These are phyloP conservation scores for Trichonephila clavipes DNA, from an alignment of 1,140 invertebrate genomes.

Conservation along the genomic window DNA sequence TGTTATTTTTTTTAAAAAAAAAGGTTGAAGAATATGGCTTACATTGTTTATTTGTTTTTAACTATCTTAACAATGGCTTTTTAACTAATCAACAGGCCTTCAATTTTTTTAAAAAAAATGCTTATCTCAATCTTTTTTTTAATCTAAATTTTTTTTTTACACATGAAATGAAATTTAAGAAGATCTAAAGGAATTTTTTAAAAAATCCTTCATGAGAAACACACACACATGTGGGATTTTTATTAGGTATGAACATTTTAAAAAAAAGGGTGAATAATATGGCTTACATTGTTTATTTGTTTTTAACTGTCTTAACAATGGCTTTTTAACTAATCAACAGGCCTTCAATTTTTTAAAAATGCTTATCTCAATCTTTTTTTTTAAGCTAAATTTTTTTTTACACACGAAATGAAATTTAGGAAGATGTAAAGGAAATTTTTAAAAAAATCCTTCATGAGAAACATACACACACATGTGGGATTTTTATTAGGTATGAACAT, in stretches of 20 bases:
- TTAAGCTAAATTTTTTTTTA: too few relatives aligned
- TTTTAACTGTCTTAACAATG: background rate
- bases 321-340: background rate
- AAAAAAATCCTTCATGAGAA: too few relatives aligned
- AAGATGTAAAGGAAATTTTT: too few relatives aligned
- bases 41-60: background rate
- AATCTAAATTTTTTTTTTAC: too few relatives aligned
- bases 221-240: too few relatives aligned
- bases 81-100: background rate
- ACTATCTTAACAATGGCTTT: background rate
- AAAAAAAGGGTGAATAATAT: background rate
- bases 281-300: background rate
- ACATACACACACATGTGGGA: too few relatives aligned
- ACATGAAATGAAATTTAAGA: too few relatives aligned
- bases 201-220: too few relatives aligned
- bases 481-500: too few relatives aligned
- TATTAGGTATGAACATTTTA: too few relatives aligned
- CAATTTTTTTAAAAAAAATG: background rate
- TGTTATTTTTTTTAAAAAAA: background rate
- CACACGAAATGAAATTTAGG: too few relatives aligned
- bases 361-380: background rate
- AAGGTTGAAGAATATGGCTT: background rate
- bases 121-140: background rate
- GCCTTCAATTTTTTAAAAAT: background rate
- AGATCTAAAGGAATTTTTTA: too few relatives aligned